These are phyloP conservation scores for Pelecanoides urinatrix DNA, from an alignment of 2,113 vertebrate species.

Conservation along the genomic window DNA sequence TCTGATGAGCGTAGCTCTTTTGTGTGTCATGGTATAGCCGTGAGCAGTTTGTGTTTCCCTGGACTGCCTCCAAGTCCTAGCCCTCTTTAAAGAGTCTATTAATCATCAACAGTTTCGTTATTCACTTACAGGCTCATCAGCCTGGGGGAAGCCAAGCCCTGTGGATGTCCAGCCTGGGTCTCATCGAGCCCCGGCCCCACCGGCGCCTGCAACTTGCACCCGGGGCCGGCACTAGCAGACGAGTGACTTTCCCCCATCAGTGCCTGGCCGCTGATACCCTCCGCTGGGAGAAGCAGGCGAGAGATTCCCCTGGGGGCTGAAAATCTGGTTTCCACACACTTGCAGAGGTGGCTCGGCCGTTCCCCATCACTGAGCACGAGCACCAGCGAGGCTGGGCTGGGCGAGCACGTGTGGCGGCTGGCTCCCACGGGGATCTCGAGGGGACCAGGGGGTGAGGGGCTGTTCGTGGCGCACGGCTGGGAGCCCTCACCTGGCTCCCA, in stretches of 20 bases:
- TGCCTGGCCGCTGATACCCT: neutral
- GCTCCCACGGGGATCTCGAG: neutral
- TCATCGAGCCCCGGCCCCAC: neutral
- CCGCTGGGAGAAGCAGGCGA: neutral
- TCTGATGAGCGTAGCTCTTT: neutral
- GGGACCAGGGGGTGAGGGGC: neutral
- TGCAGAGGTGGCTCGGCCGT: neutral
- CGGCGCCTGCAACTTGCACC: neutral
- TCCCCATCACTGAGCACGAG: neutral
- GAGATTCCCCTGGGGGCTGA: neutral
- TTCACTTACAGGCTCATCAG: neutral
- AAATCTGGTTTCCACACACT: neutral
- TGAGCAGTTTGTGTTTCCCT: neutral
- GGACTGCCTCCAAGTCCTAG: neutral
- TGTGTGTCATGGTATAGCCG: neutral
- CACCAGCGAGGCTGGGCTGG: neutral
- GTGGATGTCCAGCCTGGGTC: neutral
- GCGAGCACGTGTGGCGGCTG: rapidly evolving
- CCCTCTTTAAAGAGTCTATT: neutral
- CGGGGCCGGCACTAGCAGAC: rapidly evolving
- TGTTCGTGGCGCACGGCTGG: rapidly evolving
- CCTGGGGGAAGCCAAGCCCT: neutral
- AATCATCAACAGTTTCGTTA: neutral
- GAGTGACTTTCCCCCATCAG: rapidly evolving
- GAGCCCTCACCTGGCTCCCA: neutral